Evolutionary conservation across 2,888 invertebrate species (phyloP), one percentile per base, ranked within the genome.

Genomic region (Scaptodrosophila latifasciaeformis): DNA sequence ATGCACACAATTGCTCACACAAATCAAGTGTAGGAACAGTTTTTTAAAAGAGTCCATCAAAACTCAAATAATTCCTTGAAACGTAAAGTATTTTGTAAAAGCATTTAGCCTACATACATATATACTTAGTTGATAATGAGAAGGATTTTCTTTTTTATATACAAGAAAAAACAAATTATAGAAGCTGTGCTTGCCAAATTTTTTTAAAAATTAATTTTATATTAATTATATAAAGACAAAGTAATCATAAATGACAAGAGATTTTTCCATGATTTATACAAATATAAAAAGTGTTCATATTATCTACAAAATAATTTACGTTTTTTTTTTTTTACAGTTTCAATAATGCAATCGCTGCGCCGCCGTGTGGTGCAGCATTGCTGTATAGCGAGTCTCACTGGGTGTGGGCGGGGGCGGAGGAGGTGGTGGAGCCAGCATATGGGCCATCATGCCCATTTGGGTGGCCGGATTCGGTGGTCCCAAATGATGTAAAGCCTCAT

Each of bases 181-280:
- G 64, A 81, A 82, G 81, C 82, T 83, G 78, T 74, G 80, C 82
- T 84, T 83, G 84, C 84, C 84, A 84, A 84, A 83, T 74, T 81
- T 70, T 39, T 49, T 49, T 61, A 35, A 54, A n/a, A 30, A 31
- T 44, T 42, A 31, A 44, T 39, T 30, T 47, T 13, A 24, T 46
- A 70, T 62, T 62, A 62, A 71, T 64, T 74, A 62, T 76, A 72
- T 59, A 68, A 59, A 67, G 54, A 40, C 49, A 60, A 49, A 53
- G 43, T 56, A 68, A 55, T 59, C 61, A 57, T 57, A 69, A 58
- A 77, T 75, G 76, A 72, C 76, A 68, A 68, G 29, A 55, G 46
- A 68, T 76, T n/a, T n/a, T n/a, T 71, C 74, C 65, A 74, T 67
- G n/a, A n/a, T 75, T 75, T 67, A 59, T 66, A 62, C 59, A 65